Evolutionary conservation across 2,113 vertebrate genomes (phyloP), one percentile per base, ranked within the genome.

Genomic region (Dendropsophus ebraccatus): DNA sequence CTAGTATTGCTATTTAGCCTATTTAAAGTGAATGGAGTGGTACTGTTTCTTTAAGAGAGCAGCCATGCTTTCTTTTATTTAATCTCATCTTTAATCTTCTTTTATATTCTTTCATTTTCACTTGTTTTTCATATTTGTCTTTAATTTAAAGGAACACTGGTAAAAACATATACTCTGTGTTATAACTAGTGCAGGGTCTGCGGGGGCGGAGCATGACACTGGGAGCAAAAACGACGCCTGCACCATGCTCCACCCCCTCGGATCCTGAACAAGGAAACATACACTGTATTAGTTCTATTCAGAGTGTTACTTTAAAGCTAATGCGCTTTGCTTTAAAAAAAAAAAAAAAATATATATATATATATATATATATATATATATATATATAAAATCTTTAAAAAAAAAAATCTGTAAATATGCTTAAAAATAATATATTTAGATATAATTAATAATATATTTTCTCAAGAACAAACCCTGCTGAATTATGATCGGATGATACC

Each of bases 391-490:
- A 49, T 37, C 21, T 14, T 28, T n/a, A 41, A 41, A 8, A 8
- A 41, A 41, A 28, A 47, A 23, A 14, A 19, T 58, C 7, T 86
- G 84, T 86, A 81, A 81, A 86, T 86, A 86, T 47, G 35, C 65
- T 37, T 25, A 35, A 81, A 86, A 69, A 25, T 45, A 81, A 73
- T 81, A 81, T 86, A 81, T 86, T 72, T 58, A 30, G 62, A 37
- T 72, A 81, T 54, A 81, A 84, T 45, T 25, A 75, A 8, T 41
- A 70, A 76, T 52, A 76, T 76, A 30, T 52, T 76, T 8, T 11
- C 19, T 41, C 32, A 11, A 37, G 67, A 35, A 69, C 32, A 69
- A 69, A 69, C 19, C 67, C 35, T 41, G 7, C 23, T 70, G 19
- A 70, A 70, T 70, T 41, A 21, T 37, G 67, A 10, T 23, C 35